Conservation (phyloP, 2,888 invertebrate genomes). For the Sarcophaga carnaria region DNA sequence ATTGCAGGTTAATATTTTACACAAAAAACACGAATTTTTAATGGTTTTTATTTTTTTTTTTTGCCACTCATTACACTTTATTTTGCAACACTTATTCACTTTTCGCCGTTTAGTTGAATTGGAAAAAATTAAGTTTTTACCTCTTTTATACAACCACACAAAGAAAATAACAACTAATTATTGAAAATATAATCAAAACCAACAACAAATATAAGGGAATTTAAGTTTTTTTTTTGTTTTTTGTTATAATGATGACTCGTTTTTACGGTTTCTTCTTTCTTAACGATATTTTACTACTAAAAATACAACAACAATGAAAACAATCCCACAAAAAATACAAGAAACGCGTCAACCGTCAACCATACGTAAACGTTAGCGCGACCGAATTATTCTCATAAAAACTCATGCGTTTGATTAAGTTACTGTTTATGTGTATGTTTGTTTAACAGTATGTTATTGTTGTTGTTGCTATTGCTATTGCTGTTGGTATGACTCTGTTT, state of each 20-base stretch:
- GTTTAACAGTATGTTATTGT: constrained; percentile 19
- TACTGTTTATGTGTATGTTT: constrained; percentile 28
- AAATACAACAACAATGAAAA: neutral
- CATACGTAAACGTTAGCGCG: constrained; percentile 62
- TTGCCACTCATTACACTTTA: constrained; percentile 15
- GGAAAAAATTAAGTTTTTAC: too few species aligned
- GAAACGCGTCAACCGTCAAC: constrained; percentile 56
- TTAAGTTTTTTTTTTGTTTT: neutral
- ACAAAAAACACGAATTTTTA: neutral
- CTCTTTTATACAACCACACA: constrained; percentile 21
- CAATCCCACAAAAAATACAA: constrained; percentile 31
- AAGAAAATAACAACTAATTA: constrained; percentile 38
- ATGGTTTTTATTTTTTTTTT: neutral
- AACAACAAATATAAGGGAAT: neutral
- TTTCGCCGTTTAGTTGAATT: neutral
- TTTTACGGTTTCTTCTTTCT: constrained; percentile 67
- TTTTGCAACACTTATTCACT: neutral
- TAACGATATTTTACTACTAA: constrained; percentile 55
- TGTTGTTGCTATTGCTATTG: neutral
- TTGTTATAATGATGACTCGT: constrained; percentile 65
- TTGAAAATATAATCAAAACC: constrained; percentile 45
- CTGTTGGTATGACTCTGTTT: constrained; percentile 5
- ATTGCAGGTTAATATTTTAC: constrained; percentile 3
- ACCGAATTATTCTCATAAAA: constrained; percentile 54
- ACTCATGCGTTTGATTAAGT: constrained; percentile 65